Evolutionary conservation across 2,888 invertebrate species (phyloP).

Genomic region (Aphidoletes aphidimyza): DNA sequence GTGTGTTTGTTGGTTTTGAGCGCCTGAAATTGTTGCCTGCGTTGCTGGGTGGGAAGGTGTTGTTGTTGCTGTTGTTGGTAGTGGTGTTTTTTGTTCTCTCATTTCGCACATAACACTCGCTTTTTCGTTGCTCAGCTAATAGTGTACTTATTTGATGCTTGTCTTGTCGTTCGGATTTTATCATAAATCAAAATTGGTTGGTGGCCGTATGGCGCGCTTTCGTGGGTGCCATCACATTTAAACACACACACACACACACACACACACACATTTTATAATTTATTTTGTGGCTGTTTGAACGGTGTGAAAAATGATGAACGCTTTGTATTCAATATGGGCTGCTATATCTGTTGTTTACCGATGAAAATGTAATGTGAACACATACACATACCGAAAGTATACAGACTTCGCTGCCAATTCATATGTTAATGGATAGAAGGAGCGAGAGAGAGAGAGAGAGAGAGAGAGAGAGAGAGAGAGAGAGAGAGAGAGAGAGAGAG

Average conservation of each 20-base stretch:
- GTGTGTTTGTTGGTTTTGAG: not conserved
- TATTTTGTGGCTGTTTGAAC: not conserved
- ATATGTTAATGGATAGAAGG: no score
- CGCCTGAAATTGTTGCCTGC: not conserved
- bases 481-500: no score
- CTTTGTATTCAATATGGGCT: not conserved
- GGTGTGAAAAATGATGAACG: not conserved
- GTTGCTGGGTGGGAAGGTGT: not conserved
- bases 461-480: no score
- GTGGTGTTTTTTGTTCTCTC: not conserved
- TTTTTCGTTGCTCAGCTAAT: not conserved
- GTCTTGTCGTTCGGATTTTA: slow-evolving; percentile 8
- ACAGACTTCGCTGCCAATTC: not conserved
- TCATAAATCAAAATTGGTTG: slow-evolving; percentile 33
- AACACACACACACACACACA: no score
- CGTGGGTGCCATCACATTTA: not conserved
- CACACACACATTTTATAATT: slow-evolving; percentile 13
- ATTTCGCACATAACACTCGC: no score
- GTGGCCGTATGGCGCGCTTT: not conserved
- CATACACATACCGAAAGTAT: not conserved
- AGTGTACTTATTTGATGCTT: not conserved
- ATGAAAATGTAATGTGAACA: not conserved
- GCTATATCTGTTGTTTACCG: no score
- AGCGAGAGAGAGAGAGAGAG: no score
- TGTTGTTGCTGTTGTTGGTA: not conserved